Percentiles rank a stretch among this genome's conserved stretches.
phyloP scores from a whole-genome alignment of 1,140 invertebrate species.

The Dendroctonus valens region DNA sequence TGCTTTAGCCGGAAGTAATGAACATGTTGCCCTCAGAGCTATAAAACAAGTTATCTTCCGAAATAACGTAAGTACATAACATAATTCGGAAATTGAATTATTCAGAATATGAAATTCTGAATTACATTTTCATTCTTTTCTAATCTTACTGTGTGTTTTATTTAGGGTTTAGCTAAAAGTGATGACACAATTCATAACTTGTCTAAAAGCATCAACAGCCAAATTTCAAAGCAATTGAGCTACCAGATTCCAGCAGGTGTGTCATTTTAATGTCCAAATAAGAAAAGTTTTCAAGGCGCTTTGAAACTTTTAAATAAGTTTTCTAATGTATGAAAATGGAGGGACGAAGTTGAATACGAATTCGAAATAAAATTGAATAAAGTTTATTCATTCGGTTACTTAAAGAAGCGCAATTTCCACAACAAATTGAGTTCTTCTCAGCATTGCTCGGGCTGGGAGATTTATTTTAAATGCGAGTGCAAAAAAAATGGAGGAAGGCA shows the following conservation, averaged over 20 bases:
- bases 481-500: background rate
- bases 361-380: constrained; percentile 22
- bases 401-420: constrained; percentile 19
- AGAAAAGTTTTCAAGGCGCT: constrained; percentile 13
- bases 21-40: background rate
- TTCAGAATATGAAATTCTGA: too few relatives aligned
- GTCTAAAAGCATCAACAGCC: background rate
- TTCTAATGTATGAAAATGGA: constrained; percentile 20
- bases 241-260: constrained; percentile 6
- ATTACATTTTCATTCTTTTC: too few relatives aligned
- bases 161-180: too few relatives aligned
- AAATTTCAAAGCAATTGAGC: background rate
- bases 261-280: constrained; percentile 19
- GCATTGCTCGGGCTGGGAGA: constrained; percentile 4
- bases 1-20: constrained; percentile 11
- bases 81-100: too few relatives aligned
- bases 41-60: too few relatives aligned
- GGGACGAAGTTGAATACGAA: constrained; percentile 14
- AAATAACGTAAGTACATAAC: too few relatives aligned
- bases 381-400: constrained; percentile 22
- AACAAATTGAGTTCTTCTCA: constrained; percentile 19
- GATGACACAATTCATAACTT: too few relatives aligned
- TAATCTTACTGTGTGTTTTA: too few relatives aligned
- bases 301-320: constrained; percentile 18
- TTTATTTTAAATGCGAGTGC: constrained; percentile 2